Base-by-base conservation (phyloP, 1,140 invertebrate genomes). In the Drosophila ercepeae region DNA sequence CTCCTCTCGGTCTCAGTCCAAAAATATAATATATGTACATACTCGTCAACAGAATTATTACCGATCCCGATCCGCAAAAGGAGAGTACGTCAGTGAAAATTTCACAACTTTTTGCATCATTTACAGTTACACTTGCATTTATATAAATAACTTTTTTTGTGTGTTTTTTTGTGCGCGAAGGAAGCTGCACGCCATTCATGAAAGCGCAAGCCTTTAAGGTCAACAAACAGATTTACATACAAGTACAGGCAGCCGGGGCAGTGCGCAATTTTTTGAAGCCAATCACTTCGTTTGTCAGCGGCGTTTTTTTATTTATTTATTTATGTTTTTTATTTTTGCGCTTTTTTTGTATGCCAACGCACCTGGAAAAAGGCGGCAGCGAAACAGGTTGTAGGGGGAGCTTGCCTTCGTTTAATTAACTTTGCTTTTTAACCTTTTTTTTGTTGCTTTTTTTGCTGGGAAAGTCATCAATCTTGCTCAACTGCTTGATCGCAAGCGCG, bases 331-430 rank as follows among this genome's bases (percentile, higher is more conserved):
- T 57, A 36, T 46, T 49, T 57, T 68, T 82, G 61, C 48, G 67
- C 44, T 61, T 42, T 49, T 57, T 77, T 82, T 68, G 55, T 73
- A 48, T 67, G 67, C 67, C 59, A 72, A 71, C 77, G 71, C 77
- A 81, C 63, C 75, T 72, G 75, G 23, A 55, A 42, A 32, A 70
- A 61, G 25, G 63, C 44, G 36, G 51, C 59, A 69, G 51, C 44
- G 34, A 53, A 60, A 54, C 72, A 42, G 27, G 25, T 36, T 58
- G 23, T 14, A 23, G 29, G 19, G 44, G 23, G 27, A 32, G 61
- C 29, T 61, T 36, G 52, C 59, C 63, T 68, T 68, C 63, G 13
- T 48, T 69, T 42, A 68, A 69, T 68, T 46, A 67, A 23, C 51
- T 69, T 48, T 0, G n/a, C n/a, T 3, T 1, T 18, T 18, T 13